Conservation (phyloP, 2,888 invertebrate genomes). For the Rapana venosa region DNA sequence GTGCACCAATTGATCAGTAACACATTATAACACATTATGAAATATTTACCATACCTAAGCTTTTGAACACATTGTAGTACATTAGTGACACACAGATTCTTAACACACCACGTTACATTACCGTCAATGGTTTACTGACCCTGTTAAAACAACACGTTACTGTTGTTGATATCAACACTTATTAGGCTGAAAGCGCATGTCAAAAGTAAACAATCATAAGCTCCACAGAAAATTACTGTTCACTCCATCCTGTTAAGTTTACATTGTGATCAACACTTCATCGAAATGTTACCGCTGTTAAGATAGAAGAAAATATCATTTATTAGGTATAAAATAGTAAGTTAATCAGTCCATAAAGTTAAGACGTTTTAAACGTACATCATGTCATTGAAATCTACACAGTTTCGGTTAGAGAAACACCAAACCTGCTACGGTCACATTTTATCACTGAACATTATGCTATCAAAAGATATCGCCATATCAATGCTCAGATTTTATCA, state of each 20-base stretch:
- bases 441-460: no score
- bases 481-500: no score
- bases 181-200: not conserved
- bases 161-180: not conserved
- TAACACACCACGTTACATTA: slow-evolving; percentile 5
- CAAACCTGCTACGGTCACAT: no score
- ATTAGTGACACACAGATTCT: not conserved
- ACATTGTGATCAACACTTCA: not conserved
- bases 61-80: not conserved
- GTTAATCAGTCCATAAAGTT: no score
- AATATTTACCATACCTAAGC: no score
- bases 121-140: slow-evolving; percentile 19
- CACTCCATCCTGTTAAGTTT: not conserved
- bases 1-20: no score
- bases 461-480: no score
- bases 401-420: no score
- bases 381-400: no score
- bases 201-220: not conserved
- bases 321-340: no score
- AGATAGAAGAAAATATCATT: not conserved
- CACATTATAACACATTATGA: no score
- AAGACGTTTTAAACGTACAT: no score
- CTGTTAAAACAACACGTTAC: slow-evolving; percentile 22
- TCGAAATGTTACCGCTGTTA: not conserved
- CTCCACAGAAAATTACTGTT: not conserved